These are phyloP conservation scores for Parthenolecanium corni DNA, from an alignment of 2,888 invertebrate species.

Conservation along the genomic window DNA sequence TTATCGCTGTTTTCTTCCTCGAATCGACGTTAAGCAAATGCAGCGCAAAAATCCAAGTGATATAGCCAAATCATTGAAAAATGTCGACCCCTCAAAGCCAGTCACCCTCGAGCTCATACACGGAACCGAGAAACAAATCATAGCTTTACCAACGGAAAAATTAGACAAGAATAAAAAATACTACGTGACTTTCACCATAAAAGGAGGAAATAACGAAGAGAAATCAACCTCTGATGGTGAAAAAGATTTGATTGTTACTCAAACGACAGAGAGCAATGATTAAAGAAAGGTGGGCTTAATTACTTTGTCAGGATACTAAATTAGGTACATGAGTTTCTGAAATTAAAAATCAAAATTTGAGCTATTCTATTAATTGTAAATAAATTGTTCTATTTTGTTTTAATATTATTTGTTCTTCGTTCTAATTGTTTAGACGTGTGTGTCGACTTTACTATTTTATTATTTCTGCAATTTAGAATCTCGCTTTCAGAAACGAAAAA, in stretches of 20 bases:
- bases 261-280: neutral
- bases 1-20: conserved; percentile 51
- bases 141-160: conserved; percentile 74
- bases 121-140: conserved; percentile 71
- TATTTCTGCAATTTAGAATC: too few species aligned
- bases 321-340: neutral
- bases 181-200: conserved; percentile 85
- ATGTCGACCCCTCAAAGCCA: conserved; percentile 37
- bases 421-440: neutral
- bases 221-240: conserved; percentile 8
- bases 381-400: neutral
- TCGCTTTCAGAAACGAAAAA: too few species aligned
- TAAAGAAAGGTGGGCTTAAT: too few species aligned
- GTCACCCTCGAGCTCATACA: conserved; percentile 63
- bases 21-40: conserved; percentile 44
- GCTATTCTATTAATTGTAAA: neutral
- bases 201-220: conserved; percentile 43
- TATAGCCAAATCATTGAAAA: conserved; percentile 33
- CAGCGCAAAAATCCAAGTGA: conserved; percentile 38
- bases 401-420: neutral
- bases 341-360: neutral
- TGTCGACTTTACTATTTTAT: conserved; percentile 4
- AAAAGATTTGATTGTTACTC: neutral
- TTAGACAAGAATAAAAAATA: conserved; percentile 81
- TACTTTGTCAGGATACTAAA: neutral